phyloP scores from a whole-genome alignment of 2,888 invertebrate species.

The Hypomecis punctinalis region DNA sequence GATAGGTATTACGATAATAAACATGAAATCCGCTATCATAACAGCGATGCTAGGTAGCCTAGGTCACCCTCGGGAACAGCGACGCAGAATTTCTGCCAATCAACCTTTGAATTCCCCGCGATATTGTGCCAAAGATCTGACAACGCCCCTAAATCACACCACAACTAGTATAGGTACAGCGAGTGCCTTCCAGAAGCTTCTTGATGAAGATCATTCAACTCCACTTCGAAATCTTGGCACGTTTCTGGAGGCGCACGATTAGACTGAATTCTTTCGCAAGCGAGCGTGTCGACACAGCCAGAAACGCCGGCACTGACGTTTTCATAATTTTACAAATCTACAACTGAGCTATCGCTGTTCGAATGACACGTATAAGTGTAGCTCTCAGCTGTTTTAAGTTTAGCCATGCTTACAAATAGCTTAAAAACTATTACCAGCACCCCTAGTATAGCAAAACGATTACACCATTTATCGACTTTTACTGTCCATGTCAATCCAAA shows the following conservation, averaged over 20 bases:
- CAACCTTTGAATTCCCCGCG: conserved; percentile 3
- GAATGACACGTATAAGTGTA: too few species aligned
- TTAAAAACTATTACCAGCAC: too few species aligned
- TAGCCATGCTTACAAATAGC: too few species aligned
- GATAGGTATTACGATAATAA: not conserved
- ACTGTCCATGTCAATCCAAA: too few species aligned
- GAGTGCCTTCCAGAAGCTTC: conserved; percentile 21
- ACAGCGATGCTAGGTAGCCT: too few species aligned
- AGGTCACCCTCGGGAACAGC: not conserved
- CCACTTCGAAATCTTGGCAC: conserved; percentile 38
- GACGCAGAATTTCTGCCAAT: not conserved
- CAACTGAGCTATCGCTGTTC: too few species aligned
- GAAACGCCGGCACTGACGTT: too few species aligned
- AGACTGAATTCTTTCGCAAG: conserved; percentile 7
- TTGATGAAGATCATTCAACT: conserved; percentile 36
- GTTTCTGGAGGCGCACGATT: conserved; percentile 12
- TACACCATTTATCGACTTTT: too few species aligned
- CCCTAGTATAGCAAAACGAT: too few species aligned
- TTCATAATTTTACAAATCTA: too few species aligned
- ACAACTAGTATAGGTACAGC: not conserved
- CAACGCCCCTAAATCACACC: conserved; percentile 14
- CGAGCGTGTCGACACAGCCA: too few species aligned
- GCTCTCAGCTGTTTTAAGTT: too few species aligned
- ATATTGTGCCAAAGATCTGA: conserved; percentile 20
- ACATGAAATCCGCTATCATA: not conserved